These are phyloP conservation scores for Heliconius congener DNA, from an alignment of 1,140 invertebrate species.

Conservation along the genomic window DNA sequence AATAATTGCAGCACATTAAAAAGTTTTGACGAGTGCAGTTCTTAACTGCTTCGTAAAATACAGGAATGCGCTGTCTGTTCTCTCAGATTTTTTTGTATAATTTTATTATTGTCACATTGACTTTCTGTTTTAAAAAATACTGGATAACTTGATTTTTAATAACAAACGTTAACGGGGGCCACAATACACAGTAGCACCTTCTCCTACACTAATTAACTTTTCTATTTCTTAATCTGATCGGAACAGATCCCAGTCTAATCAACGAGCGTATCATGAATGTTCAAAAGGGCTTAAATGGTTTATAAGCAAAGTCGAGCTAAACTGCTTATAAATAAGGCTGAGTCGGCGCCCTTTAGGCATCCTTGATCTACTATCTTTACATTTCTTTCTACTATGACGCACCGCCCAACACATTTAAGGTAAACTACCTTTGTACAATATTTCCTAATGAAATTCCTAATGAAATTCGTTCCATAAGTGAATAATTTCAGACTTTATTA, in stretches of 20 bases:
- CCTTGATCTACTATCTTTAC: slow-evolving; percentile 46
- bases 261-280: slow-evolving; percentile 35
- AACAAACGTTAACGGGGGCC: too few relatives aligned
- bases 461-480: slow-evolving; percentile 31
- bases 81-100: too few relatives aligned
- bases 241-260: slow-evolving; percentile 7
- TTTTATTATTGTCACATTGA: too few relatives aligned
- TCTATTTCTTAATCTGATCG: background rate
- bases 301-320: slow-evolving; percentile 31
- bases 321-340: slow-evolving; percentile 42
- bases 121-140: too few relatives aligned
- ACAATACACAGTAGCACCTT: too few relatives aligned
- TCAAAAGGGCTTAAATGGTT: slow-evolving; percentile 41
- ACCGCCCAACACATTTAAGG: slow-evolving; percentile 43
- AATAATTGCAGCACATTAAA: too few relatives aligned
- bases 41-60: too few relatives aligned
- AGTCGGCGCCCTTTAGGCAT: slow-evolving; percentile 32
- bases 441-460: slow-evolving; percentile 32
- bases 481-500: slow-evolving; percentile 36
- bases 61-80: too few relatives aligned
- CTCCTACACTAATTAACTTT: too few relatives aligned
- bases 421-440: slow-evolving; percentile 44
- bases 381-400: slow-evolving; percentile 43
- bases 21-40: too few relatives aligned
- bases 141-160: too few relatives aligned